Conservation (phyloP, 2,797 vertebrate genomes). For the Phataginus tricuspis region DNA sequence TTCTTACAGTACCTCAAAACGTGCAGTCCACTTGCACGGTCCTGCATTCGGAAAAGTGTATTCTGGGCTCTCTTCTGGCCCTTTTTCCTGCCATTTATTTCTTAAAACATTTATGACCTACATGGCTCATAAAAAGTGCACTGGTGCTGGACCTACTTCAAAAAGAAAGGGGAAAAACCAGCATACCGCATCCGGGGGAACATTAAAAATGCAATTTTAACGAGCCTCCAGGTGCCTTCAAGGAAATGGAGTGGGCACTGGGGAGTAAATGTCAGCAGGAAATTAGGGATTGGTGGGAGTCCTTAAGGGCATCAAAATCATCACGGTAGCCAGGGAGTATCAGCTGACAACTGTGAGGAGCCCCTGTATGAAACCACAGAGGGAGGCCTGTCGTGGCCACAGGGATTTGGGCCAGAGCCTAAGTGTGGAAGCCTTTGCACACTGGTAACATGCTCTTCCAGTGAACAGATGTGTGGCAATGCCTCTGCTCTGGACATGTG, state of each 20-base stretch:
- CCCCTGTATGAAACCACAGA: background rate
- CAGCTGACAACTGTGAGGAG: background rate
- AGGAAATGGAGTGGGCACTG: background rate
- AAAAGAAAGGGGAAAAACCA: background rate
- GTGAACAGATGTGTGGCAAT: background rate
- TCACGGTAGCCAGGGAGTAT: background rate
- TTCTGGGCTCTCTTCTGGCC: background rate
- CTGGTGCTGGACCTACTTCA: background rate
- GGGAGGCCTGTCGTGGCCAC: background rate
- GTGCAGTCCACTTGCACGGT: rapidly evolving
- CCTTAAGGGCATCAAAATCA: background rate
- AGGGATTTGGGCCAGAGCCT: background rate
- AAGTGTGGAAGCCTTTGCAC: background rate
- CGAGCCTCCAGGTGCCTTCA: background rate
- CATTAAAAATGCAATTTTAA: background rate
- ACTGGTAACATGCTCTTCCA: background rate
- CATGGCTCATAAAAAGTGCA: background rate
- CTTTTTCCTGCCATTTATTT: background rate
- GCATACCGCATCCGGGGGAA: background rate
- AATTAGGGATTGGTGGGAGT: background rate
- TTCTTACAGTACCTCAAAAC: rapidly evolving
- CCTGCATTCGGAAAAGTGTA: background rate
- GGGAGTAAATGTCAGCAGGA: background rate
- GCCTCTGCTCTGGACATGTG: background rate
- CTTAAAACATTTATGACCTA: background rate